phyloP scores from a whole-genome alignment of 2,113 vertebrate genomes.

The Peromyscus leucopus region DNA sequence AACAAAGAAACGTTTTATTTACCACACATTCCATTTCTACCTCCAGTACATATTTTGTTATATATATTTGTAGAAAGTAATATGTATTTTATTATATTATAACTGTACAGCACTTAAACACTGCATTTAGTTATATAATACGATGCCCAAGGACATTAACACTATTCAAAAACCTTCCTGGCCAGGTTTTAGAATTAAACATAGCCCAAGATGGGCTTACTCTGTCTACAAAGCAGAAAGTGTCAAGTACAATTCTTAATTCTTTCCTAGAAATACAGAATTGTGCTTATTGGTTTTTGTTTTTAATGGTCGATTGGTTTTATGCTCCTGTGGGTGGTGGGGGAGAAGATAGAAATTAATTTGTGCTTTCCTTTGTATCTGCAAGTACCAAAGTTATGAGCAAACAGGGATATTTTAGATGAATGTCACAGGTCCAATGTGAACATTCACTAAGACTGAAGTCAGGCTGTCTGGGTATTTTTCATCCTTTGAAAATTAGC shows the following conservation, averaged over 20 bases:
- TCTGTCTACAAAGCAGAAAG: constrained; percentile 23
- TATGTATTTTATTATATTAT: constrained; percentile 22
- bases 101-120: background rate
- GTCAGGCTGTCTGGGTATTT: constrained; percentile 2
- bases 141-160: constrained; percentile 4
- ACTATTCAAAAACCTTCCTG: background rate
- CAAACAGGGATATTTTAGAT: constrained; percentile 8
- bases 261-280: constrained; percentile 27
- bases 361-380: constrained; percentile 22
- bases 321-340: background rate
- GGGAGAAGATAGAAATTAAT: background rate
- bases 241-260: background rate
- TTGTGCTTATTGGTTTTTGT: constrained; percentile 10
- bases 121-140: constrained; percentile 6
- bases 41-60: background rate
- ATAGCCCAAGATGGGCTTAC: background rate
- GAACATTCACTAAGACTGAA: constrained; percentile 21
- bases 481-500: constrained; percentile 62
- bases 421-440: background rate
- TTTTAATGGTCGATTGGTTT: constrained; percentile 14
- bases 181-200: constrained; percentile 53
- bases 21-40: background rate
- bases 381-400: constrained; percentile 12
- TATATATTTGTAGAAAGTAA: background rate
- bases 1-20: constrained; percentile 49